These are phyloP conservation scores for Perccottus glenii DNA, from an alignment of 2,113 vertebrate genomes.

Conservation along the genomic window DNA sequence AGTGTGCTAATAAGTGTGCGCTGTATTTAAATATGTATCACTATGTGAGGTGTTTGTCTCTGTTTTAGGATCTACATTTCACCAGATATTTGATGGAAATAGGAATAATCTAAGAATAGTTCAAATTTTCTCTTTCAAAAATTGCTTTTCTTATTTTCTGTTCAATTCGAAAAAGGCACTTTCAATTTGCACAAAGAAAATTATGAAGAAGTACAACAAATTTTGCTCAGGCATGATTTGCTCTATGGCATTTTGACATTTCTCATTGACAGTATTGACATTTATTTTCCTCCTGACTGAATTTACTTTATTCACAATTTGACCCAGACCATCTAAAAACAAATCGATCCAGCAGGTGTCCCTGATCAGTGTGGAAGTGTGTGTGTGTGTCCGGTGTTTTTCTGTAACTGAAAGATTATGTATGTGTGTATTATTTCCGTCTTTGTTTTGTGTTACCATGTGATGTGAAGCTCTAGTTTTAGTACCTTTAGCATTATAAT, in stretches of 20 bases:
- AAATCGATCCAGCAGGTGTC: constrained; percentile 2
- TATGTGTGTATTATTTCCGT: neutral
- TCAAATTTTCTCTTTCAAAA: neutral
- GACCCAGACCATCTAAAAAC: constrained; percentile 16
- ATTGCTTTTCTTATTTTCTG: neutral
- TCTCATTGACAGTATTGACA: constrained; percentile 22
- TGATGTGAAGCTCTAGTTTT: too few species aligned
- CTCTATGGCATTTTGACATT: constrained; percentile 37
- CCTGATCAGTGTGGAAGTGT: constrained; percentile 23
- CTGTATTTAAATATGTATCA: neutral
- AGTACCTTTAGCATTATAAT: too few species aligned
- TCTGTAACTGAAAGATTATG: too few species aligned
- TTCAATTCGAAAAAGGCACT: constrained; percentile 7
- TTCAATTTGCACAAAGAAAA: neutral
- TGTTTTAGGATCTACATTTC: neutral
- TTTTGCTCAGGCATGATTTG: constrained; percentile 1
- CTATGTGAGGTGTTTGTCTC: neutral
- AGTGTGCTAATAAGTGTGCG: neutral
- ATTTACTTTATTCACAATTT: constrained; percentile 29
- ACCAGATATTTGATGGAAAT: neutral
- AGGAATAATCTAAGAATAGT: neutral
- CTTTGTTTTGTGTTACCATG: neutral
- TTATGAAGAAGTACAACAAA: too few species aligned
- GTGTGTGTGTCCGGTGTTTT: constrained; percentile 6
- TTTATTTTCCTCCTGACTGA: constrained; percentile 33